Base-by-base conservation (phyloP, 2,113 vertebrate species). In the Natator depressus region DNA sequence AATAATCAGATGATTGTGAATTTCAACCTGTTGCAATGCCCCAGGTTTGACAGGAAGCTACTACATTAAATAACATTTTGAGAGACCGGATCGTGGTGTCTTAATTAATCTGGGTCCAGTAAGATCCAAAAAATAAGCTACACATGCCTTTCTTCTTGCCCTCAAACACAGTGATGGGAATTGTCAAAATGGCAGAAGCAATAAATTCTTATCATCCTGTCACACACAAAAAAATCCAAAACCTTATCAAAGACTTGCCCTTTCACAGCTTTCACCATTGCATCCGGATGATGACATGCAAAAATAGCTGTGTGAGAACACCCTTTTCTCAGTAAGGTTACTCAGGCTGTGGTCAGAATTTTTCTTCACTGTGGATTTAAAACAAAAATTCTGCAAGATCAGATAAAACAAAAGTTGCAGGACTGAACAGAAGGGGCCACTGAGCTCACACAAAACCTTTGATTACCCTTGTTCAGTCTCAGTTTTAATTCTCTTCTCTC, bases 321-420 rank as follows among this genome's bases (percentile, higher is more conserved):
- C 12, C 16, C 54, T 85, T 65, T 89, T 65, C 38, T 86, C 65
- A n/a, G 31, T 65, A 86, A 94, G 88, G 46, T 76, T 80, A 79
- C 88, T 94, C 49, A 19, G 81, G 22, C 84, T 94, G 93, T 86
- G 89, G 75, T 80, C 89, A 93, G 79, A 90, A 27, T 25, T 94
- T 29, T 94, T 82, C 85, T 93, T 90, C 91, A 80, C 38, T 50
- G 55, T 14, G 88, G 72, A 89, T 78, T 81, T 78, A 81, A 29
- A 78, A 29, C n/a, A 20, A 47, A 25, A 78, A 47, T 59, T 85
- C 53, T 91, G 89, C 90, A 65, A 69, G 62, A 87, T 27, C 10
- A 82, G 14, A 69, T 78, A 4, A 51, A 93, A 82, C 81, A 19
- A 82, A 82, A 93, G 47, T 62, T 79, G 55, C 8, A 47, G 42